phyloP scores from a whole-genome alignment of 1,140 invertebrate genomes.

The Drosophila nikananu region DNA sequence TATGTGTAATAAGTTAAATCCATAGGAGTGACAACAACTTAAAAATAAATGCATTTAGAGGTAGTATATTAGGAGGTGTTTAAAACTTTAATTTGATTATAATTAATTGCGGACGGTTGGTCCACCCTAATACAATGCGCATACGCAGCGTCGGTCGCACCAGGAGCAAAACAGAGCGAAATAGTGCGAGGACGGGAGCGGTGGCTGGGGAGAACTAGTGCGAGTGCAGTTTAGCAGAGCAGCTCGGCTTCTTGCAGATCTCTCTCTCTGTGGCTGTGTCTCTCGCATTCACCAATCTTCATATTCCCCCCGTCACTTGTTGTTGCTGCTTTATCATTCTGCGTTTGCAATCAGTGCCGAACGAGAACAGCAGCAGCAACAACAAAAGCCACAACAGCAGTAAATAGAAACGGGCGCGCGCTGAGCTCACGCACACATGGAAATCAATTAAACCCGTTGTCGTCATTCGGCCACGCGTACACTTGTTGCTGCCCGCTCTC shows the following conservation, averaged over 20 bases:
- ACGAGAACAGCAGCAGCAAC: conserved; percentile 11
- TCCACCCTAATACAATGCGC: conserved; percentile 32
- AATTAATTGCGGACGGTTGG: background rate
- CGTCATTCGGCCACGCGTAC: conserved; percentile 77
- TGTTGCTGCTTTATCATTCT: conserved; percentile 61
- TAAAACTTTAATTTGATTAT: background rate
- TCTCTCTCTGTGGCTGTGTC: background rate
- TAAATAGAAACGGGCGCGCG: conserved; percentile 46
- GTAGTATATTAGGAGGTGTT: background rate
- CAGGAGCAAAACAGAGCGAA: conserved; percentile 14
- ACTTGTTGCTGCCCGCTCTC: conserved; percentile 63
- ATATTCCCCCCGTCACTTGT: background rate
- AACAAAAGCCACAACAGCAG: conserved; percentile 19
- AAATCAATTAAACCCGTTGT: conserved; percentile 81
- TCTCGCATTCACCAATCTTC: background rate
- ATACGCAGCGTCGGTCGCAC: conserved; percentile 25
- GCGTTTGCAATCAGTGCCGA: conserved; percentile 66
- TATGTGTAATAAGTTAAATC: background rate
- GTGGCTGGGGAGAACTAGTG: background rate
- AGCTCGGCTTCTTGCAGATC: conserved; percentile 21
- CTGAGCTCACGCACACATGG: conserved; percentile 65
- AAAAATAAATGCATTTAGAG: background rate
- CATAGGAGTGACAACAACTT: background rate
- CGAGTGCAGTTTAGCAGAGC: background rate
- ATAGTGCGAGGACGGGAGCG: conserved; percentile 3